phyloP scores from a whole-genome alignment of 1,140 invertebrate genomes.

The Atta colombica region DNA sequence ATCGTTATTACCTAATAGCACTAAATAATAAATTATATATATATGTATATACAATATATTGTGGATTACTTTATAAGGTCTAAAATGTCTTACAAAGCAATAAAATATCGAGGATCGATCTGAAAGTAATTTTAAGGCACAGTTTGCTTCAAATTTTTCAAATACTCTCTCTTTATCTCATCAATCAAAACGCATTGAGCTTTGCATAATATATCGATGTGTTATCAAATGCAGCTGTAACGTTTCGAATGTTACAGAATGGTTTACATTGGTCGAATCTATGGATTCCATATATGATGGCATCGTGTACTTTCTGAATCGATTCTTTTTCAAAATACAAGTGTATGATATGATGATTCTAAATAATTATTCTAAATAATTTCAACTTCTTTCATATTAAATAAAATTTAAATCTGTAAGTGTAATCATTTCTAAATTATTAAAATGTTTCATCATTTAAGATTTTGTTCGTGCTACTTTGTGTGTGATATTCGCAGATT shows the following conservation, averaged over 20 bases:
- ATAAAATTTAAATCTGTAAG: neutral
- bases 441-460: neutral
- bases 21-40: too few relatives aligned
- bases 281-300: too few relatives aligned
- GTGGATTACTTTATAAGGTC: neutral
- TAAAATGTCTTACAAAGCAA: neutral
- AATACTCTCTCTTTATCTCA: neutral
- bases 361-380: too few relatives aligned
- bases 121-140: neutral
- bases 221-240: neutral
- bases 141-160: neutral
- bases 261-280: constrained; percentile 10
- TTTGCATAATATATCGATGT: constrained; percentile 25
- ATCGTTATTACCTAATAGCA: too few relatives aligned
- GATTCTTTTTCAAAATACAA: neutral
- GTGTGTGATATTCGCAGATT: neutral
- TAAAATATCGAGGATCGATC: neutral
- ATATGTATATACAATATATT: too few relatives aligned
- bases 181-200: constrained; percentile 9
- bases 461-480: neutral
- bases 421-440: neutral
- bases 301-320: neutral
- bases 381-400: neutral
- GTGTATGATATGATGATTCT: neutral
- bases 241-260: constrained; percentile 1